Percentiles rank a stretch among this genome's conserved stretches.
Conservation (phyloP, 2,888 invertebrate species). For the Flexamia atlantica region DNA sequence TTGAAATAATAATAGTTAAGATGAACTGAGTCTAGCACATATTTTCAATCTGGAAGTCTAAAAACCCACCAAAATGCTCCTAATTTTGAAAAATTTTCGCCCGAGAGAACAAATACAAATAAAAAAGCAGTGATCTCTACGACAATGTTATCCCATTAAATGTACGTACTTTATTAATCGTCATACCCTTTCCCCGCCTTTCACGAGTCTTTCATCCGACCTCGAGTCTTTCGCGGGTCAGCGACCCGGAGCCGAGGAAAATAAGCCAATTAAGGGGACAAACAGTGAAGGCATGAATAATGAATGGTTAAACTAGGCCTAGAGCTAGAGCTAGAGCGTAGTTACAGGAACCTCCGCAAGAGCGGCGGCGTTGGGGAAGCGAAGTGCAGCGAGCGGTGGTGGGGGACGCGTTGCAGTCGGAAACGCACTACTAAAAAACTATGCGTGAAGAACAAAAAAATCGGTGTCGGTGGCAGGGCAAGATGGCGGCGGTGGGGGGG, state of each 20-base stretch:
- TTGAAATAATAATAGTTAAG: no score
- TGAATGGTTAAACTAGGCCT: constrained; percentile 17
- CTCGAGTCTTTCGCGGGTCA: constrained; percentile 15
- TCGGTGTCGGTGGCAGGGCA: constrained; percentile 11
- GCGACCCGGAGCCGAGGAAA: constrained; percentile 23
- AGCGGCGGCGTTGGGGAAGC: constrained; percentile 47
- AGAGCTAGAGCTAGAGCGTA: constrained; percentile 67
- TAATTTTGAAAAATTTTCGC: no score
- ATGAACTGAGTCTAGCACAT: no score
- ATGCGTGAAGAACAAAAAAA: constrained; percentile 63
- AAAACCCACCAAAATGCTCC: no score
- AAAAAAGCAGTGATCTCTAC: no score
- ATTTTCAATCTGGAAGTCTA: no score
- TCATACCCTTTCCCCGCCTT: no score
- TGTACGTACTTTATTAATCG: no score
- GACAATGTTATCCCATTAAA: no score
- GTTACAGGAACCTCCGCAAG: constrained; percentile 49
- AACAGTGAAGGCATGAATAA: constrained; percentile 39
- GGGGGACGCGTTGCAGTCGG: constrained; percentile 39
- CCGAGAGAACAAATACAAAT: no score
- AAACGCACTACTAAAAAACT: constrained; percentile 61
- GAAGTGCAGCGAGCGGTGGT: constrained; percentile 12
- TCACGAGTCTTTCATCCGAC: background rate
- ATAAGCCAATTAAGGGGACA: constrained; percentile 53
- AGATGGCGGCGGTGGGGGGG: constrained; percentile 71